A percentile compares a stretch with the other conserved stretches of the same genome.
These are phyloP conservation scores for Hanleya hanleyi DNA, from an alignment of 2,888 invertebrate genomes.

Conservation along the genomic window DNA sequence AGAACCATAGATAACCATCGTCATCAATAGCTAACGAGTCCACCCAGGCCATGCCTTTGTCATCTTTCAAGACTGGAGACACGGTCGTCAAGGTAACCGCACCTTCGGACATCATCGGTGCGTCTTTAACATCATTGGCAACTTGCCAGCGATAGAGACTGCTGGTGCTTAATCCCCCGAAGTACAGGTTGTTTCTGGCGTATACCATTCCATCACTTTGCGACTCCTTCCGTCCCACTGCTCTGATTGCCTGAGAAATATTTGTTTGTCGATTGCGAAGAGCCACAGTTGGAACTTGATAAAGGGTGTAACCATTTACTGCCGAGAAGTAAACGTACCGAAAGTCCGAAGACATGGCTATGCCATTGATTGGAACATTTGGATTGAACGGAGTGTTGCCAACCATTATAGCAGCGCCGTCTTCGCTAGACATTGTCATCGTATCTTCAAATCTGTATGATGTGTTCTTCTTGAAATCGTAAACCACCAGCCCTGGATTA, in stretches of 20 bases:
- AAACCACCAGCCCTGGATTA: slow-evolving; percentile 42
- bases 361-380: slow-evolving; percentile 48
- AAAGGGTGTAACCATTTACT: slow-evolving; percentile 46
- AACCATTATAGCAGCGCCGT: slow-evolving; percentile 15
- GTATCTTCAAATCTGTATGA: slow-evolving; percentile 45
- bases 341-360: slow-evolving; percentile 58
- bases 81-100: slow-evolving; percentile 9
- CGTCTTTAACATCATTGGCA: not conserved
- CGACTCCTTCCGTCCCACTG: slow-evolving; percentile 46
- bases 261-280: slow-evolving; percentile 10
- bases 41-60: slow-evolving; percentile 26
- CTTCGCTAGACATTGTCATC: slow-evolving; percentile 26
- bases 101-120: not conserved
- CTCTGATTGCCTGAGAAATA: slow-evolving; percentile 40
- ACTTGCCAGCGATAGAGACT: slow-evolving; percentile 30
- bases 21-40: slow-evolving; percentile 40
- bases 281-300: slow-evolving; percentile 34
- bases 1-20: slow-evolving; percentile 31
- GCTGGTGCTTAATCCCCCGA: slow-evolving; percentile 23
- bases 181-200: slow-evolving; percentile 30
- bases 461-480: slow-evolving; percentile 40
- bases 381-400: slow-evolving; percentile 28
- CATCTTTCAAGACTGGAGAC: slow-evolving; percentile 15
- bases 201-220: slow-evolving; percentile 39
- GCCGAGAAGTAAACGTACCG: slow-evolving; percentile 54